Evolutionary conservation across 2,113 vertebrate species (phyloP).

Genomic region (Tretioscincus oriximinensis): DNA sequence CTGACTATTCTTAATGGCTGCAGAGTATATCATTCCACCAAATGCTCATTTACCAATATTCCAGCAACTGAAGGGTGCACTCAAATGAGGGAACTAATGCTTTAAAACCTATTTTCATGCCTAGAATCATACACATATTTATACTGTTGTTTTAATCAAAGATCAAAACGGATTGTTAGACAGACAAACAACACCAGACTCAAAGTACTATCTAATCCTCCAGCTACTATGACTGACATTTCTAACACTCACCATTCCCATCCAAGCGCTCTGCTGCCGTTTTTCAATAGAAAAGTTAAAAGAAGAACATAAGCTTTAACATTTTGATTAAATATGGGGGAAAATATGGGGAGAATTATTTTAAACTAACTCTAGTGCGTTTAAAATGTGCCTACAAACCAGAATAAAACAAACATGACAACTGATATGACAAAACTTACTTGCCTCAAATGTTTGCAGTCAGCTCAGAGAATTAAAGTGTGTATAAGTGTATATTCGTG

Average conservation of each 20-base stretch:
- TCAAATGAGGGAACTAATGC: neutral
- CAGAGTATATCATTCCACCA: neutral
- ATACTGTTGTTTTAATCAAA: conserved; percentile 4
- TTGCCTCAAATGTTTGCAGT: too few relatives aligned
- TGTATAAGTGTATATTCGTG: too few relatives aligned
- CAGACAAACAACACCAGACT: neutral
- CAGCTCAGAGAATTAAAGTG: too few relatives aligned
- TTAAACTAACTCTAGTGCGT: neutral
- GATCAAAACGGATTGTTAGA: neutral
- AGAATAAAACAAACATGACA: too few relatives aligned
- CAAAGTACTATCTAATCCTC: conserved; percentile 48
- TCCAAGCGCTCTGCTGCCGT: conserved; percentile 62
- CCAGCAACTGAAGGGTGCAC: neutral
- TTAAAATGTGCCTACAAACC: too few relatives aligned
- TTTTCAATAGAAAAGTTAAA: conserved; percentile 56
- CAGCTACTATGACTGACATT: conserved; percentile 50
- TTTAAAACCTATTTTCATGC: conserved; percentile 1
- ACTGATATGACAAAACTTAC: too few relatives aligned
- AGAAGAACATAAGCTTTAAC: conserved; percentile 64
- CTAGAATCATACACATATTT: neutral
- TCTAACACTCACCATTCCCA: conserved; percentile 50
- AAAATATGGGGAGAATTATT: neutral
- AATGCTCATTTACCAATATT: neutral
- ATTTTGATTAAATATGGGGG: conserved; percentile 34
- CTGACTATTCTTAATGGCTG: neutral